phyloP scores from a whole-genome alignment of 2,888 invertebrate genomes.

The Mantis religiosa region DNA sequence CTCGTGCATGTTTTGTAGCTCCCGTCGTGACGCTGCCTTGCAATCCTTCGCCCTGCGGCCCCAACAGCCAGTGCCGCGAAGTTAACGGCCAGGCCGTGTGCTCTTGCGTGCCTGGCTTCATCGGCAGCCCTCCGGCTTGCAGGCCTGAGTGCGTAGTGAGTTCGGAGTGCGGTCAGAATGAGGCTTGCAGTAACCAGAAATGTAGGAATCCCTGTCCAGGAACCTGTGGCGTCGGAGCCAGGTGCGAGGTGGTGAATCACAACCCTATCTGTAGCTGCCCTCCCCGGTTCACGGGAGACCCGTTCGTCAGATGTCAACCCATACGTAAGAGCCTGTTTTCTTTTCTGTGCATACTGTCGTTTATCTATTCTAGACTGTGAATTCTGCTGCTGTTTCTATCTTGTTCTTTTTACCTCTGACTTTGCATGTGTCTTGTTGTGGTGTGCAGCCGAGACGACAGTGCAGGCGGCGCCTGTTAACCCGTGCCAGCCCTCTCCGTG shows the following conservation, averaged over 20 bases:
- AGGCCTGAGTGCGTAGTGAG: slow-evolving; percentile 73
- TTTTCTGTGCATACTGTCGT: neutral
- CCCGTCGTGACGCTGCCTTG: slow-evolving; percentile 58
- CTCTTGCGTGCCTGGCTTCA: slow-evolving; percentile 65
- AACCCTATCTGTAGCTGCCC: slow-evolving; percentile 73
- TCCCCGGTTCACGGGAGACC: slow-evolving; percentile 60
- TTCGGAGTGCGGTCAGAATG: slow-evolving; percentile 63
- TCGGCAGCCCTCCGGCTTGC: slow-evolving; percentile 70
- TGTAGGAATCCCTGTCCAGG: slow-evolving; percentile 67
- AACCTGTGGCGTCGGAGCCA: slow-evolving; percentile 69
- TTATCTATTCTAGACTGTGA: neutral
- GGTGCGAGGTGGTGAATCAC: slow-evolving; percentile 71
- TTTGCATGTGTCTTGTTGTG: neutral
- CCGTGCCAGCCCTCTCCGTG: slow-evolving; percentile 52
- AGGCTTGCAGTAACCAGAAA: slow-evolving; percentile 70
- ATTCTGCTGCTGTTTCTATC: neutral
- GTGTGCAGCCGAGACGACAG: slow-evolving; percentile 22
- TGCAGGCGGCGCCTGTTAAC: slow-evolving; percentile 33
- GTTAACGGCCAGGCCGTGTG: slow-evolving; percentile 57
- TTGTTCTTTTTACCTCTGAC: neutral
- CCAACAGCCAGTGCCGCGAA: slow-evolving; percentile 66
- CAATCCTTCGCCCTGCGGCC: slow-evolving; percentile 61
- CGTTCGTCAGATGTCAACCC: slow-evolving; percentile 53
- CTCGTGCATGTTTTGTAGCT: slow-evolving; percentile 56
- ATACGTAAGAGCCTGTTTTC: slow-evolving; percentile 35